Base-by-base conservation (phyloP, 2,797 vertebrate species). In the Todus mexicanus region DNA sequence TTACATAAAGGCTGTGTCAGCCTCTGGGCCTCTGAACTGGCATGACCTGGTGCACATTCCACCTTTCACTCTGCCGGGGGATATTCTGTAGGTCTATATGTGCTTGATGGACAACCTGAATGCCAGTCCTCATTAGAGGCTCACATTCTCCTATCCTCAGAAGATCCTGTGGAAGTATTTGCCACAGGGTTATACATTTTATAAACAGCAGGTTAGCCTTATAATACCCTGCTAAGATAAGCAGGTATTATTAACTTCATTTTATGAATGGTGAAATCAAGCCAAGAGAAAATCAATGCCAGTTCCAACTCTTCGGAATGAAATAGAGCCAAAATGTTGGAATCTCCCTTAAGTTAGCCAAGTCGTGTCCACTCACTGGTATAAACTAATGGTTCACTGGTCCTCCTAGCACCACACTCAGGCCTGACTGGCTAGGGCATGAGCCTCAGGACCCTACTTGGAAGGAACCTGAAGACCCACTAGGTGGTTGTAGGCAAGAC, bases 11-110 rank as follows among this genome's bases (percentile, higher is more conserved):
- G 74, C 78, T 64, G 26, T 88, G 59, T 69, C 60, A 81, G 54
- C 45, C 72, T 61, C 59, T 64, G 43, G 38, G 54, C 26, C 47
- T 65, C 68, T 70, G 76, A 86, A 86, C 50, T 4, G 10, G 27
- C 22, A 81, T 12, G 18, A 77, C 69, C 54, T 37, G n/a, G 35
- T 0, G 0, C 56, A 23, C 0, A 1, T 16, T 71, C 20, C 0
- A 1, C 75, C 61, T 79, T 79, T 40, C 8, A 1, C 59, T 35
- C 42, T 64, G 37, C 69, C 61, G 15, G 54, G 68, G n/a, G 12
- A 73, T 54, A 16, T 3, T 20, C 53, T 35, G 37, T 31, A 69
- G 23, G 29, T 33, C 66, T 13, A 4, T 23, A 26, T 0, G 0
- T 47, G 88, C 66, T 57, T 45, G 33, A 73, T 1, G 10, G 68